phyloP scores from a whole-genome alignment of 1,140 invertebrate genomes.

The Papilio helenus region DNA sequence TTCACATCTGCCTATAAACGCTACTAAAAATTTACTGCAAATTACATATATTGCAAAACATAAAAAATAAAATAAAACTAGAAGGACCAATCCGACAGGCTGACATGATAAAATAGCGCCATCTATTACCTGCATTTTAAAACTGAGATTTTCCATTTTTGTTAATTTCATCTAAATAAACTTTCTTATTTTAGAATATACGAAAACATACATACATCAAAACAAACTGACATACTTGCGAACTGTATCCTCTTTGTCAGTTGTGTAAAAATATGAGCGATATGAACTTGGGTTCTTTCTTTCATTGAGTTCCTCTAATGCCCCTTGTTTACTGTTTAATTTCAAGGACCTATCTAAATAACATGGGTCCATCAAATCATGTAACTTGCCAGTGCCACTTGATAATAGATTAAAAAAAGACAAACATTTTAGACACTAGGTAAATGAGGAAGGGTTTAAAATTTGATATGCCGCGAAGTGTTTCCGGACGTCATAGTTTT shows the following conservation, averaged over 20 bases:
- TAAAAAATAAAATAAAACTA: not conserved
- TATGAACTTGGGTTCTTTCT: no score
- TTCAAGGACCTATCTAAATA: not conserved
- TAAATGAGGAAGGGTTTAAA: constrained; percentile 48
- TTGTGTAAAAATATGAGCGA: no score
- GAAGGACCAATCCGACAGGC: no score
- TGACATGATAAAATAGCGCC: no score
- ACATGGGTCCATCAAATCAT: not conserved
- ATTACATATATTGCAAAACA: not conserved
- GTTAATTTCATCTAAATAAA: no score
- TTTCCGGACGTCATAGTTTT: constrained; percentile 81
- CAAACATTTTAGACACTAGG: constrained; percentile 9
- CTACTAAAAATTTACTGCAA: constrained; percentile 23
- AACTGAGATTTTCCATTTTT: no score
- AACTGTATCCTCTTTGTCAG: no score
- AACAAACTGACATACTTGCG: no score
- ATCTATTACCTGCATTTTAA: no score
- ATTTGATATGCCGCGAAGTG: constrained; percentile 68
- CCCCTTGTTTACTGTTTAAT: not conserved
- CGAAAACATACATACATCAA: no score
- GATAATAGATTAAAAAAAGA: constrained; percentile 19
- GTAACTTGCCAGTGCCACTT: not conserved
- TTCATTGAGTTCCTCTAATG: no score
- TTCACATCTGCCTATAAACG: constrained; percentile 66
- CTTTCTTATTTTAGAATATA: no score